Base-by-base conservation (phyloP, 2,888 invertebrate genomes). In the Drosophila peninsularis region DNA sequence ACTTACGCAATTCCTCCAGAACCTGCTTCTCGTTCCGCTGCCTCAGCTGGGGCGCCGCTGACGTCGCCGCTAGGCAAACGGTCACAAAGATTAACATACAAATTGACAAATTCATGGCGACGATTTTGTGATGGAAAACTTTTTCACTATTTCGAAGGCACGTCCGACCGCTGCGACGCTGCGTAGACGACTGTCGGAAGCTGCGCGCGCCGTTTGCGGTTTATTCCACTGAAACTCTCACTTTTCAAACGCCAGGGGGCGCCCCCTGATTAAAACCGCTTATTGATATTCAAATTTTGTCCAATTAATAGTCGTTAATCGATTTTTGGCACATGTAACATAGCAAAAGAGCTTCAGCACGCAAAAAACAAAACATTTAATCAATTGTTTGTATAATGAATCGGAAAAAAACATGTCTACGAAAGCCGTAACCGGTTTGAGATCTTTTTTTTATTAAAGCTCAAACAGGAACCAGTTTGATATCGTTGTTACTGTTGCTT, bases 21-120 rank as follows among this genome's bases (percentile, higher is more conserved):
- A 84, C 83, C 71, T 89, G 90, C 72, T 86, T 86, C 60, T 90
- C 85, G 62, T 87, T 90, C 7, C 85, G 90, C 44, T 90, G 90
- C 36, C 70, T 68, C 32, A 71, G 71, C 54, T 86, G 85, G 10
- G 89, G 76, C 10, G 81, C 76, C 21, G 82, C 89, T 50, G 68
- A 66, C 17, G 64, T 71, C 39, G 80, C 68, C 37, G 65, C 53
- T 41, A 85, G 61, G 54, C 84, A 90, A 45, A 66, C 45, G 57
- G 47, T 62, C 32, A 52, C 63, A 39, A 78, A 62, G 39, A 89
- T 75, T 58, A 87, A 61, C 65, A 80, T 61, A 69, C 65, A 67
- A 78, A 72, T 68, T 63, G 71, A 64, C 24, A 73, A 61, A 62
- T 87, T 90, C 90, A 86, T 86, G 63, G 57, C 55, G 42, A 55